Evolutionary conservation across 1,140 invertebrate genomes (phyloP), one percentile per base, ranked within the genome.

Genomic region (Microplitis mediator): DNA sequence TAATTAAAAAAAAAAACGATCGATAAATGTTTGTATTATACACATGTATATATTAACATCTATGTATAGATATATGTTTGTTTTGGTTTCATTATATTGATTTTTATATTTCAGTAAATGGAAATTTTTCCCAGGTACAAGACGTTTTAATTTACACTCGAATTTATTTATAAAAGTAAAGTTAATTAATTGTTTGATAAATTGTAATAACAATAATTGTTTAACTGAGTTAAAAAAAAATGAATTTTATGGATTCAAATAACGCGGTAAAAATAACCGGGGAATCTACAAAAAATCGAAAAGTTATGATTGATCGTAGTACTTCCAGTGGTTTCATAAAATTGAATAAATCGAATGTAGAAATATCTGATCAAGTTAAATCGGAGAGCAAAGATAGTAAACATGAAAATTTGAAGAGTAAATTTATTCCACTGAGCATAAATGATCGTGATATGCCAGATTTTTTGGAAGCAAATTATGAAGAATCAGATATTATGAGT

Each of bases 391-490:
- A 23, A n/a, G 52, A 45, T 31, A 14, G n/a, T 32, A 70, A 58
- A 13, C 74, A 75, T 56, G 36, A 72, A 80, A 51, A 56, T 4
- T 8, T 9, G 23, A 16, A 32, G 34, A 16, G n/a, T n/a, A 31
- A 71, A 65, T 64, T 31, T 23, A 36, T 62, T 14, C 14, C 14
- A 31, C 14, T 81, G 35, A 60, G 76, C 35, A 32, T 72, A 58
- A 83, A 82, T 31, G 78, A 81, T 50, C 75, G 80, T 64, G 69
- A 81, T 36, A 78, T 83, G 32, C 80, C 81, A 56, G 67, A 76
- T 13, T 81, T 82, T 71, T 52, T 79, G 39, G 76, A 76, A 35
- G 56, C 76, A 5, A 13, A 75, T 45, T 16, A 51, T 2, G 69
- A 70, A 36, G 71, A 69, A 13, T 54, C 5, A 9, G 61, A 79